Evolutionary conservation across 2,888 invertebrate genomes (phyloP).

Genomic region (Hedya salicella): DNA sequence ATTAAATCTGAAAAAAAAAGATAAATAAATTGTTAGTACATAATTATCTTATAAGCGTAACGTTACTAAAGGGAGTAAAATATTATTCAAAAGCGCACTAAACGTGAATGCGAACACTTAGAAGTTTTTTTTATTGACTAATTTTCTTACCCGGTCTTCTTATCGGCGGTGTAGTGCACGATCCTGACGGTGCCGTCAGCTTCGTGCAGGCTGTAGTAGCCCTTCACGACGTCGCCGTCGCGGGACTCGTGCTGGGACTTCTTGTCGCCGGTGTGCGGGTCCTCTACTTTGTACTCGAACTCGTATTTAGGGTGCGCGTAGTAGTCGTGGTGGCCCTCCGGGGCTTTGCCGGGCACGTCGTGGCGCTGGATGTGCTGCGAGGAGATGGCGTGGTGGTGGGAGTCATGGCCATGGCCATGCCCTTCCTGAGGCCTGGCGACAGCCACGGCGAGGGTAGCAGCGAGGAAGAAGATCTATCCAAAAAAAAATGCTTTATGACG

Average conservation of each 20-base stretch:
- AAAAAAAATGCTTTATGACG: not conserved
- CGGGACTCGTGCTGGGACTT: constrained; percentile 66
- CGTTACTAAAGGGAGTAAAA: too few relatives aligned
- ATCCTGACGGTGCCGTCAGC: constrained; percentile 48
- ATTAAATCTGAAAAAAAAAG: constrained; percentile 61
- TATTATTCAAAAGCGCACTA: too few relatives aligned
- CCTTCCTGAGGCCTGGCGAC: constrained; percentile 51
- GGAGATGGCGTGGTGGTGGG: constrained; percentile 15
- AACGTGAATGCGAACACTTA: too few relatives aligned
- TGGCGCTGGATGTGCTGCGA: constrained; percentile 52
- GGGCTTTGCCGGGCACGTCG: constrained; percentile 47
- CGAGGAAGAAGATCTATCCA: constrained; percentile 49
- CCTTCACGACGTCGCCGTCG: constrained; percentile 68
- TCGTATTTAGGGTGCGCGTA: constrained; percentile 56
- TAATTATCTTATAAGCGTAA: too few relatives aligned
- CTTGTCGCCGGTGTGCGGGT: constrained; percentile 70
- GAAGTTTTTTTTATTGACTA: too few relatives aligned
- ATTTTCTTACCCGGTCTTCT: constrained; percentile 54
- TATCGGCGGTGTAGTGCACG: constrained; percentile 49
- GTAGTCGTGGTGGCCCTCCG: constrained; percentile 49
- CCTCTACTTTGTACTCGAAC: constrained; percentile 71
- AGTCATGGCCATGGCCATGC: constrained; percentile 36
- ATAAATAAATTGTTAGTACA: not conserved
- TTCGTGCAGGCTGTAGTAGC: constrained; percentile 53
- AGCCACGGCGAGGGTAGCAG: constrained; percentile 48